Evolutionary conservation across 2,797 vertebrate species (phyloP), one percentile per base, ranked within the genome.

Genomic region (Gymnocypris eckloni): DNA sequence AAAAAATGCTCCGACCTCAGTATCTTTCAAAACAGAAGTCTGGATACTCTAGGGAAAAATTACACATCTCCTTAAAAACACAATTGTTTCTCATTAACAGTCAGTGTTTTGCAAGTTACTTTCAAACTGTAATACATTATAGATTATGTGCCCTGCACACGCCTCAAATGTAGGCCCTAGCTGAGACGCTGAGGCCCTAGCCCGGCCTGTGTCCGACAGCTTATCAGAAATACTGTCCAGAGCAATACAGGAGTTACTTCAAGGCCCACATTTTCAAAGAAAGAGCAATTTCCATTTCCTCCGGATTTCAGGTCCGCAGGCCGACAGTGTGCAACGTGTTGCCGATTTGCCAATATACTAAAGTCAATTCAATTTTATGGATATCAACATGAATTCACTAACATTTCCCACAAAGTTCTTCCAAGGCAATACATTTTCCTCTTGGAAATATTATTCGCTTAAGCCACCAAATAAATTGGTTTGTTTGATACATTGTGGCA

Each of bases 1-100:
- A 25, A 84, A 83, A 83, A 84, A 80, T 88, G 90, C 80, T 76
- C 79, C 33, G 66, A 82, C 79, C 88, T 84, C 79, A 89, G 88
- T 87, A 86, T 37, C 50, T 88, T 66, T 25, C 25, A 22, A 82
- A 67, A 43, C 73, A 4, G 3, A 56, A 77, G 54, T 16, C 43
- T 56, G 39, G 9, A 64, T 12, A 64, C 59, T 64, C n/a, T 33
- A 64, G n/a, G 11, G 39, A 39, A 77, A 73, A 66, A 80, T 39
- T 25, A 75, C n/a, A 52, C 18, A 37, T 50, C 1, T 45, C 8
- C 45, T 73, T 16, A 48, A 48, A 45, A 45, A 45, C 16, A 50
- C 25, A 50, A 73, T 28, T 28, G 71, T 48, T 72, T 48, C 45
- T 48, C 1, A 28, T 73, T 48, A 4, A 75, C 45, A 33, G n/a